Evolutionary conservation across 1,140 invertebrate genomes (phyloP).

Genomic region (Drosophila mojavensis): DNA sequence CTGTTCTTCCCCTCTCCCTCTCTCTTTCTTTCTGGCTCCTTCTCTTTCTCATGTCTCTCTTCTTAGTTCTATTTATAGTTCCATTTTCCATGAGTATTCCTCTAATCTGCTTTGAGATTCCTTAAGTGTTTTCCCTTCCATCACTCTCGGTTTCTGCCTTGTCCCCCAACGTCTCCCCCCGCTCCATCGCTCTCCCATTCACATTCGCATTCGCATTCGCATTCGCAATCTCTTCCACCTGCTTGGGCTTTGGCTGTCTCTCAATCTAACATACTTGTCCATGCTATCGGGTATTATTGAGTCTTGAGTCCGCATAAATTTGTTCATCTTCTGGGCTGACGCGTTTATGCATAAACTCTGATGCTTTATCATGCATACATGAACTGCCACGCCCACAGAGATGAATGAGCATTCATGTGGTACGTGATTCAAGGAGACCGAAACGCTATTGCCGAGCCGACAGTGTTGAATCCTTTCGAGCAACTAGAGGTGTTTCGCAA

Average conservation of each 20-base stretch:
- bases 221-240: background rate
- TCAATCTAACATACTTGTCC: background rate
- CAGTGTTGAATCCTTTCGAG: slow-evolving; percentile 22
- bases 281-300: background rate
- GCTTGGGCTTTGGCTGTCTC: background rate
- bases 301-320: slow-evolving; percentile 16
- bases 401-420: slow-evolving; percentile 34
- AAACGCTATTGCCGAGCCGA: background rate
- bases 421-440: slow-evolving; percentile 25
- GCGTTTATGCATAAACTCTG: slow-evolving; percentile 32
- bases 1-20: background rate
- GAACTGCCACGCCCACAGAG: slow-evolving; percentile 35
- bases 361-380: slow-evolving; percentile 34
- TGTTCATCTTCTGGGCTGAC: slow-evolving; percentile 22
- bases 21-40: background rate
- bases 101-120: no score
- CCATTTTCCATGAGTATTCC: no score
- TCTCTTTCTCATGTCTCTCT: background rate
- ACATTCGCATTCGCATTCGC: background rate
- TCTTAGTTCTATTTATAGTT: no score
- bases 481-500: slow-evolving; percentile 39
- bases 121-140: no score
- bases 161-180: no score
- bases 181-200: no score
- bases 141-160: no score